Base-by-base conservation (phyloP, 2,797 vertebrate genomes). In the Phoeniculus purpureus region DNA sequence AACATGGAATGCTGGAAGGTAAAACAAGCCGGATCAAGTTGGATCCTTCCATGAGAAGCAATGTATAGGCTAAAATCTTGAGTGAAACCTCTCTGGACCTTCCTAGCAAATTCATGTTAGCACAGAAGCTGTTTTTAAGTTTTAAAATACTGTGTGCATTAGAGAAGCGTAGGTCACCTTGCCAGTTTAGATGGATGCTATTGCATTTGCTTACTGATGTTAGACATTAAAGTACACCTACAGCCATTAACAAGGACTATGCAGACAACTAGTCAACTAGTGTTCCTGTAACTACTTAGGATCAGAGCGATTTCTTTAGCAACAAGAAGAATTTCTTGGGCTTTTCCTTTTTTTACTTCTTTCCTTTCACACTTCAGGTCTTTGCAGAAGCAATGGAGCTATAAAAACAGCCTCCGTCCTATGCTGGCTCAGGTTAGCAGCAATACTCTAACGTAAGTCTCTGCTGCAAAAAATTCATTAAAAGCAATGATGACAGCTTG, bases 401-500 rank as follows among this genome's bases (percentile, higher is more conserved):
- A 47, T 45, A 54, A 66, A 47, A 90, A 31, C 31, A 73, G 10
- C 5, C 43, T 77, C 76, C 64, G 67, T 37, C 51, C 25, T 81
- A 3, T 32, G 31, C 45, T 75, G 62, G 31, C 84, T 86, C 27
- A 82, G 65, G 40, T 55, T 88, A 65, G 65, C 65, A 93, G 47
- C 43, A 92, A 67, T 72, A 67, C 20, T 72, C 22, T 72, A 80
- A 85, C 0, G 1, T 43, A 90, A 61, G 15, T 72, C 87, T 88
- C 81, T 80, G 47, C 34, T 68, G 81, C 23, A 91, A 70, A 90
- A 93, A 68, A 85, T 2, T 77, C 43, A 87, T 71, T 93, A 87
- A 82, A 87, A 87, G n/a, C 51, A 86, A 92, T 71, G 61, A 74
- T 23, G 68, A 89, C 89, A 82, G 73, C 43, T 89, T 80, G 89